phyloP scores from a whole-genome alignment of 2,797 vertebrate species.

The Sciaenops ocellatus region DNA sequence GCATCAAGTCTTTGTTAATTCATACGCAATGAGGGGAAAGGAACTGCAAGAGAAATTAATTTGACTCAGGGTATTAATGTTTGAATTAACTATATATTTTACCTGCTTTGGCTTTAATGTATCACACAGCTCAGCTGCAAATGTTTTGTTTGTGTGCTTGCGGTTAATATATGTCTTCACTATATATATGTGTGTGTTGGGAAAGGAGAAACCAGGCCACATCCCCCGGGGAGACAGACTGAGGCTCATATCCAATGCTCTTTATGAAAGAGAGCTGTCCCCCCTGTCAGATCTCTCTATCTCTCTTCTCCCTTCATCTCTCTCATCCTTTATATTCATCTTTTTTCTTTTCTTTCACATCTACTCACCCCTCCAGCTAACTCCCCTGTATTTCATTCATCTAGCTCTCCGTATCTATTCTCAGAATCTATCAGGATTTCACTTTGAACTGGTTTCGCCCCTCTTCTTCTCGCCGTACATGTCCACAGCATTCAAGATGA shows the following conservation, averaged over 20 bases:
- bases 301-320: constrained; percentile 66
- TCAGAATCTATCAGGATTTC: constrained; percentile 71
- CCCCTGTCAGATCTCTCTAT: constrained; percentile 72
- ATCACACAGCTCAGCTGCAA: not conserved
- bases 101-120: constrained; percentile 14
- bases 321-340: constrained; percentile 65
- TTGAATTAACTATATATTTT: constrained; percentile 3
- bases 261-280: constrained; percentile 77
- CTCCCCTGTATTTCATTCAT: constrained; percentile 70
- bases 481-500: constrained; percentile 51
- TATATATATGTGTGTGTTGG: constrained; percentile 43
- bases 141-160: constrained; percentile 31
- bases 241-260: constrained; percentile 82
- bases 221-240: constrained; percentile 73
- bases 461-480: constrained; percentile 12
- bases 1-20: constrained; percentile 16
- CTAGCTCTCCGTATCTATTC: constrained; percentile 59
- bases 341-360: constrained; percentile 64
- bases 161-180: constrained; percentile 32
- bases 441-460: constrained; percentile 70
- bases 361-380: constrained; percentile 60
- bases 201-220: constrained; percentile 71
- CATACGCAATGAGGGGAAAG: not conserved
- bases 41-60: not conserved
- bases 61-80: not conserved